Conservation (phyloP, 2,113 vertebrate species). For the Strix aluco region DNA sequence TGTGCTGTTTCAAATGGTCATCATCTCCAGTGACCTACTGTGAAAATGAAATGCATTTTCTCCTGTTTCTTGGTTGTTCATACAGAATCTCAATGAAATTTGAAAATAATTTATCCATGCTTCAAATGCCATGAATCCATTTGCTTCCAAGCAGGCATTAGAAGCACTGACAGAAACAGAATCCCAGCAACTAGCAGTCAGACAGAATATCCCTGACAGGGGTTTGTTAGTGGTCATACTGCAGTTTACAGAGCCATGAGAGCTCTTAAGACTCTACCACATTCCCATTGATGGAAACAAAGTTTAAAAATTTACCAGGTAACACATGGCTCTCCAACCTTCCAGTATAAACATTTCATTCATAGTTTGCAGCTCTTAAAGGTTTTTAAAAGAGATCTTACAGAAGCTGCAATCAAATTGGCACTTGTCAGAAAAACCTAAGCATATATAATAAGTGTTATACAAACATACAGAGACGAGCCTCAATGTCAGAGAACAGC, state of each 20-base stretch:
- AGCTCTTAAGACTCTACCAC: background rate
- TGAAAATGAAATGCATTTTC: constrained; percentile 59
- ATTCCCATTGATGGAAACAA: background rate
- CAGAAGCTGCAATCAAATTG: background rate
- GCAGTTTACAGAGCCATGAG: background rate
- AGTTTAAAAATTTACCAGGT: background rate
- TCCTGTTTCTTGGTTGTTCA: constrained; percentile 19
- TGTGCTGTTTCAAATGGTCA: constrained; percentile 49
- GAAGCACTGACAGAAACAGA: background rate
- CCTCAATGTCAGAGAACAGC: background rate
- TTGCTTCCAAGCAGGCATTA: background rate
- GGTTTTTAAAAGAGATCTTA: background rate
- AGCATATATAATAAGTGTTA: background rate
- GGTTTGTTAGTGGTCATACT: background rate
- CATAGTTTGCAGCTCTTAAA: background rate
- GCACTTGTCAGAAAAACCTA: background rate
- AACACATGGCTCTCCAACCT: background rate
- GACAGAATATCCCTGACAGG: background rate
- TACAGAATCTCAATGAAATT: constrained; percentile 10
- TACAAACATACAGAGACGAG: background rate
- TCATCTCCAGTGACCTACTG: background rate
- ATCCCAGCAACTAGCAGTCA: background rate
- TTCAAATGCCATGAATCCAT: constrained; percentile 2
- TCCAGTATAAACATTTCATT: background rate
- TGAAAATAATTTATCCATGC: constrained; percentile 12